Percentiles rank a stretch among this genome's conserved stretches.
Conservation (phyloP, 1,140 invertebrate species). For the Bombus huntii region DNA sequence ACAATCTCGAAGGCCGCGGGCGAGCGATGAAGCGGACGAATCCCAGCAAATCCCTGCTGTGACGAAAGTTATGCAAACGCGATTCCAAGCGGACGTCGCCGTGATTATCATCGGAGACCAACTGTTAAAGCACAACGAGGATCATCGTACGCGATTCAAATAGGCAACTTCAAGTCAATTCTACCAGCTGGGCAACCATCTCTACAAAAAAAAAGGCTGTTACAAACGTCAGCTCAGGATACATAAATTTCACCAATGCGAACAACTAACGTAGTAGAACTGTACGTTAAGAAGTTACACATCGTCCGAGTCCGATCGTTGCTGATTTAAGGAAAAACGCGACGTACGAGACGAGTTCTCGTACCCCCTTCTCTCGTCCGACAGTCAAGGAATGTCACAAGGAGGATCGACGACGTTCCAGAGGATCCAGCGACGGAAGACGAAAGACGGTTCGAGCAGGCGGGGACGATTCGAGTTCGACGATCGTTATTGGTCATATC, state of each 20-base stretch:
- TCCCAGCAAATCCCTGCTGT: slow-evolving; percentile 27
- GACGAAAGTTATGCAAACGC: slow-evolving; percentile 8
- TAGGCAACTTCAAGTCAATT: slow-evolving; percentile 65
- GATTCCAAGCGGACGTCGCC: slow-evolving; percentile 20
- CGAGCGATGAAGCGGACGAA: not conserved
- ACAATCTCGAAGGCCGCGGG: not conserved
- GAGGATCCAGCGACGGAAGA: not conserved
- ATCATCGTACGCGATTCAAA: slow-evolving; percentile 54
- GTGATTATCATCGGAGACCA: slow-evolving; percentile 61
- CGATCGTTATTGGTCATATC: slow-evolving; percentile 59
- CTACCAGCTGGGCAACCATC: slow-evolving; percentile 61
- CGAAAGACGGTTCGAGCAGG: not conserved
- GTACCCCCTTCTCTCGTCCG: not conserved
- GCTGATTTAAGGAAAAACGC: slow-evolving; percentile 14
- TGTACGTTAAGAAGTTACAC: slow-evolving; percentile 47
- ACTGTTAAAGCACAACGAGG: slow-evolving; percentile 63
- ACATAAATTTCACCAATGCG: slow-evolving; percentile 56
- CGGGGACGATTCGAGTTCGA: slow-evolving; percentile 38
- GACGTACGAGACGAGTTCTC: not conserved
- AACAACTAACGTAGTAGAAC: slow-evolving; percentile 53
- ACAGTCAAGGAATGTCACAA: not conserved
- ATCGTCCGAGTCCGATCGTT: slow-evolving; percentile 45
- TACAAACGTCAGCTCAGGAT: slow-evolving; percentile 64
- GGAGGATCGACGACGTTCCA: not conserved
- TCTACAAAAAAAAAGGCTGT: slow-evolving; percentile 56